phyloP scores from a whole-genome alignment of 2,113 vertebrate genomes.

The Edolisoma coerulescens region DNA sequence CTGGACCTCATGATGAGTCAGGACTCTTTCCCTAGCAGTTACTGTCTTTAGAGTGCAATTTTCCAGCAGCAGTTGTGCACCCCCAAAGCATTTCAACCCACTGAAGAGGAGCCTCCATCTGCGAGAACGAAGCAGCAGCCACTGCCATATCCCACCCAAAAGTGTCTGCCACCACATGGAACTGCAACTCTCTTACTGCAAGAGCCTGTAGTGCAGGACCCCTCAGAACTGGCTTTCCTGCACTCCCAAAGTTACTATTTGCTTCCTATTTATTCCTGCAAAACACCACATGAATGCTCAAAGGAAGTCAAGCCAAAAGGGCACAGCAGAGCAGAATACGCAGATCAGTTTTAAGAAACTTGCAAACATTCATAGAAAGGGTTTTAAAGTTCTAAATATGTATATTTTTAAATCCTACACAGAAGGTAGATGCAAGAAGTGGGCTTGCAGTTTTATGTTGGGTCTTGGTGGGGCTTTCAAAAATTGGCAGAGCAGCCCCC shows the following conservation, averaged over 20 bases:
- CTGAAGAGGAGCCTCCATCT: background rate
- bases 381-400: background rate
- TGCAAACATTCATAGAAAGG: background rate
- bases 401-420: background rate
- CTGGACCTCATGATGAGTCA: background rate
- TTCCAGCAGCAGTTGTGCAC: background rate
- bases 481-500: background rate
- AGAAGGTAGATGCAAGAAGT: background rate
- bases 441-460: background rate
- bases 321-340: background rate
- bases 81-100: background rate
- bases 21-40: background rate
- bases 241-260: background rate
- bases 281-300: background rate
- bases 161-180: background rate
- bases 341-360: background rate
- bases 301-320: background rate
- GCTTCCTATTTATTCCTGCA: background rate
- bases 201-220: background rate
- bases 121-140: background rate
- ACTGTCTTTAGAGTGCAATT: background rate
- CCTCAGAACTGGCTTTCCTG: background rate
- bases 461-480: background rate
- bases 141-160: background rate
- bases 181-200: too few relatives aligned